Evolutionary conservation across 2,113 vertebrate species (phyloP), one percentile per base, ranked within the genome.

Genomic region (Lampris incognitus): DNA sequence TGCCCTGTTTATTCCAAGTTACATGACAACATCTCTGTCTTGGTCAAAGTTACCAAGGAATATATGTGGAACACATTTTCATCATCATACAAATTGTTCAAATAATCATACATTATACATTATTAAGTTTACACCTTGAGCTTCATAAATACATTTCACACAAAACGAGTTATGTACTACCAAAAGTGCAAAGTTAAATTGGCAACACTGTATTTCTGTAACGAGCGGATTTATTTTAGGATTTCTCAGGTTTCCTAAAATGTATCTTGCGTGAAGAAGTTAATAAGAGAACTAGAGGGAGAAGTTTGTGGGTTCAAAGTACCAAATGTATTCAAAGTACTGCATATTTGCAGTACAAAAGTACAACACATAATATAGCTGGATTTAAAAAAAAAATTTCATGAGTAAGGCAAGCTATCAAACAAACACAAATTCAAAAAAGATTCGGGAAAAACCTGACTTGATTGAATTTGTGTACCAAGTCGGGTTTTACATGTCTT

Each of bases 111-210:
- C 36, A 70, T 3, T 48, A 2, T 3, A 70, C 40, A 61, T 13
- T 38, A 9, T 24, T 24, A 24, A 24, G 24, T 24, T 24, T 24
- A 24, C 24, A 24, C 24, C 24, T 24, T 24, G 24, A 24, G 24
- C 24, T 66, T 71, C 9, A 89, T 87, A 92, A 90, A 91, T 89
- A 91, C 52, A 82, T 56, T 38, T 62, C 48, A 73, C 11, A 73
- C 38, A 41, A 56, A 49, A 48, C 51, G 38, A 6, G n/a, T 76
- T 58, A 60, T 24, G 24, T 74, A 78, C 36, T 69, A 65, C 42
- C 42, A 85, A 76, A 24, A 76, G 46, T 70, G 44, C 57, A 69
- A 56, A 70, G 69, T 67, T 50, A 79, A 50, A 36, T 6, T 6
- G 6, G 46, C 73, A 68, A 74, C 10, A 73, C 11, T 69, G 67